phyloP scores from a whole-genome alignment of 2,113 vertebrate species.

The Limnothrissa miodon region DNA sequence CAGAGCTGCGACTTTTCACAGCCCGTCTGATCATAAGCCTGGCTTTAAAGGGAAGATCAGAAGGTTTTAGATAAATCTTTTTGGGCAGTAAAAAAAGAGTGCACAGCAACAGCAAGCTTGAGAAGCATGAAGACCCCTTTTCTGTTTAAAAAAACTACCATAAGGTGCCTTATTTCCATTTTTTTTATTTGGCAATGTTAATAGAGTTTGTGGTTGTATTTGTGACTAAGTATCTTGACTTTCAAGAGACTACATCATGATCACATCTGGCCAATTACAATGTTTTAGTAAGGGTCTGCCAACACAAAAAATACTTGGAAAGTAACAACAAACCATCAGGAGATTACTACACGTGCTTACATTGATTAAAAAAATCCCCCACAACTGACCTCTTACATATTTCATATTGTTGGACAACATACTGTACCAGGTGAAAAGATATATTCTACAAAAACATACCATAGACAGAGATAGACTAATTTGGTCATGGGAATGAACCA shows the following conservation, averaged over 20 bases:
- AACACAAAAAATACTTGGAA: background rate
- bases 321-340: constrained; percentile 19
- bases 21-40: background rate
- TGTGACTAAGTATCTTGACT: constrained; percentile 50
- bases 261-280: constrained; percentile 32
- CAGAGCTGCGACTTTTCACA: background rate
- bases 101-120: constrained; percentile 44
- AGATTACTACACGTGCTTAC: background rate
- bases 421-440: background rate
- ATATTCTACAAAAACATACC: background rate
- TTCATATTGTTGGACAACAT: background rate
- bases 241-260: constrained; percentile 45
- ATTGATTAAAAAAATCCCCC: background rate
- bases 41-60: background rate
- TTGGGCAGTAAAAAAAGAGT: constrained; percentile 1
- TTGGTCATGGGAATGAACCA: background rate
- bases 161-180: constrained; percentile 67
- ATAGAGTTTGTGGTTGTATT: constrained; percentile 47
- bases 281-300: background rate
- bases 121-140: constrained; percentile 27
- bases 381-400: background rate
- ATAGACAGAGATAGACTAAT: background rate
- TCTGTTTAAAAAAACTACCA: no score
- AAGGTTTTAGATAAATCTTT: background rate
- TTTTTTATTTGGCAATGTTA: constrained; percentile 53